Evolutionary conservation across 2,113 vertebrate species (phyloP).

Genomic region (Abramis brama): DNA sequence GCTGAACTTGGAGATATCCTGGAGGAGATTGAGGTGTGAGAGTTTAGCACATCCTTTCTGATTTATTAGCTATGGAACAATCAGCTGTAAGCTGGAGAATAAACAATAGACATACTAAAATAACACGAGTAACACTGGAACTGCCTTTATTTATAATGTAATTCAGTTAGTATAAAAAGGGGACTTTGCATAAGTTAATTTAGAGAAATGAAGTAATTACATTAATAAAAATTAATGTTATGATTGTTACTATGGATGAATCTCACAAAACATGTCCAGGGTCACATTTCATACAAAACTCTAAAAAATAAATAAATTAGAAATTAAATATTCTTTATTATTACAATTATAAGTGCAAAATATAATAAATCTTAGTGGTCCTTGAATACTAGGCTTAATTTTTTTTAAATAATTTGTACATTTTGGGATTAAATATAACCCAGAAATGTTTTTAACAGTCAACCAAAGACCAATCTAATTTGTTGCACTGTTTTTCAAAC

Average conservation of each 20-base stretch:
- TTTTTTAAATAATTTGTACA: too few relatives aligned
- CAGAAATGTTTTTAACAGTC: background rate
- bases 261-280: background rate
- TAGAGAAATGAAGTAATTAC: background rate
- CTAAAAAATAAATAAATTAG: background rate
- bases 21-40: slow-evolving; percentile 94
- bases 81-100: background rate
- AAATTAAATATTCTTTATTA: background rate
- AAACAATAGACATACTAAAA: background rate
- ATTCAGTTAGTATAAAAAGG: background rate
- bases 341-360: background rate
- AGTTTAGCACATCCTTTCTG: slow-evolving; percentile 52
- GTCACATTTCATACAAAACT: background rate
- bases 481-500: slow-evolving; percentile 11
- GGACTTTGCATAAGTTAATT: background rate
- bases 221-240: background rate
- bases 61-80: background rate
- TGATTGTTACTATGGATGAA: background rate
- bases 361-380: background rate
- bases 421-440: too few relatives aligned
- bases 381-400: too few relatives aligned
- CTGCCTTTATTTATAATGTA: background rate
- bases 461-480: background rate
- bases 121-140: too few relatives aligned
- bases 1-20: slow-evolving; percentile 90